Evolutionary conservation across 2,888 invertebrate genomes (phyloP).

Genomic region (Morinoia aosen): DNA sequence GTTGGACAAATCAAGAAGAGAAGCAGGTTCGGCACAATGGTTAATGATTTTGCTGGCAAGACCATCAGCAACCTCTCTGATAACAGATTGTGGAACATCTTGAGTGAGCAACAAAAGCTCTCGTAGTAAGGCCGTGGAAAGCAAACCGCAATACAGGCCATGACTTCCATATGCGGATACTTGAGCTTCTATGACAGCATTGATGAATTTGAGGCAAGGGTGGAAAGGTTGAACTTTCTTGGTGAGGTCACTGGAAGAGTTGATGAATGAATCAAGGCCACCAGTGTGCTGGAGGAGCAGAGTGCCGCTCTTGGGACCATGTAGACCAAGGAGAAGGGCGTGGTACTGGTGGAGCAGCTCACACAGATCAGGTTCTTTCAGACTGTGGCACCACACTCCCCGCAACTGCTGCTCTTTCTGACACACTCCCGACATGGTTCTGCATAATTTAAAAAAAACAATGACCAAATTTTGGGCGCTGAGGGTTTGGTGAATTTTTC

Average conservation of each 20-base stretch:
- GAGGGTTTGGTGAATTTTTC: not conserved
- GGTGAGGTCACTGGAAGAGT: slow-evolving; percentile 57
- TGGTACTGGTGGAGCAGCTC: slow-evolving; percentile 58
- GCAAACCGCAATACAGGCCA: slow-evolving; percentile 60
- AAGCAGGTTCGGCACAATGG: not conserved
- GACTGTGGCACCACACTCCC: slow-evolving; percentile 60
- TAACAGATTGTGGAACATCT: not conserved
- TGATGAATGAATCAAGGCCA: slow-evolving; percentile 57
- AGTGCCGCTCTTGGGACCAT: slow-evolving; percentile 58
- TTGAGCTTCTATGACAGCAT: slow-evolving; percentile 64
- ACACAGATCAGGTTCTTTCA: slow-evolving; percentile 51
- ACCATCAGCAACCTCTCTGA: not conserved
- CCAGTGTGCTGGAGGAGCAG: slow-evolving; percentile 58
- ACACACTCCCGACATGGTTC: slow-evolving; percentile 57
- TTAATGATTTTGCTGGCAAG: not conserved
- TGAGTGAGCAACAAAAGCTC: slow-evolving; percentile 49
- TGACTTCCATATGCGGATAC: slow-evolving; percentile 58
- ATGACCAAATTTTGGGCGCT: not conserved
- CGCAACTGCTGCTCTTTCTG: slow-evolving; percentile 56
- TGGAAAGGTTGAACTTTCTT: slow-evolving; percentile 61
- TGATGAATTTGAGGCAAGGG: slow-evolving; percentile 62
- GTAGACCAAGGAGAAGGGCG: slow-evolving; percentile 54
- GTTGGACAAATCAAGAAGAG: slow-evolving; percentile 49
- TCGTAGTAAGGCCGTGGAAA: slow-evolving; percentile 56
- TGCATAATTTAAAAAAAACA: not conserved